phyloP scores from a whole-genome alignment of 2,888 invertebrate species.

The Leptopterna dolabrata region DNA sequence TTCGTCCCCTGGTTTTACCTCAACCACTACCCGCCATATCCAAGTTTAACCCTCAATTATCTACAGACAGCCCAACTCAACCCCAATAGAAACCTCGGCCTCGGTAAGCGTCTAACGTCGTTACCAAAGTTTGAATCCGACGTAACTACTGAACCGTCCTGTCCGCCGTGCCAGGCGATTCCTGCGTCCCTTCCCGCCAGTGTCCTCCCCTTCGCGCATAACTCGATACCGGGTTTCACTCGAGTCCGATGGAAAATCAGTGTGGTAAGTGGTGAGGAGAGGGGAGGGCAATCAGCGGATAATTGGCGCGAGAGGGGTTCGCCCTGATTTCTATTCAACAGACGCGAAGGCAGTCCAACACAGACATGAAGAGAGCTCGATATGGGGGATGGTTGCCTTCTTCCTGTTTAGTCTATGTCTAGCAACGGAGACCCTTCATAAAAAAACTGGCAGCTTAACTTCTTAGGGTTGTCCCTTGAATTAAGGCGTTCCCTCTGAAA shows the following conservation, averaged over 20 bases:
- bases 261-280: not conserved
- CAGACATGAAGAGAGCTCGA: too few species aligned
- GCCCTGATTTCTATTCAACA: not conserved
- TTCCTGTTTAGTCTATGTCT: too few species aligned
- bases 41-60: conserved; percentile 16
- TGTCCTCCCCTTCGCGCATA: not conserved
- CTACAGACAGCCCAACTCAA: not conserved
- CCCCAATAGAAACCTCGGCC: not conserved
- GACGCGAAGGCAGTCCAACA: not conserved
- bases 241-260: not conserved
- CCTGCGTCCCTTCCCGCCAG: not conserved
- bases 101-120: not conserved
- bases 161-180: not conserved
- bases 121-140: conserved; percentile 2
- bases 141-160: not conserved
- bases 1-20: too few species aligned
- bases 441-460: too few species aligned
- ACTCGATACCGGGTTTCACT: not conserved
- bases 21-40: not conserved
- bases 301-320: not conserved
- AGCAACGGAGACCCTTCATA: too few species aligned
- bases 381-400: too few species aligned
- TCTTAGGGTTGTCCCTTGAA: too few species aligned
- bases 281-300: not conserved
- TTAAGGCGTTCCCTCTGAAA: too few species aligned